Base-by-base conservation (phyloP, 2,113 vertebrate genomes). In the Sciurus niger region DNA sequence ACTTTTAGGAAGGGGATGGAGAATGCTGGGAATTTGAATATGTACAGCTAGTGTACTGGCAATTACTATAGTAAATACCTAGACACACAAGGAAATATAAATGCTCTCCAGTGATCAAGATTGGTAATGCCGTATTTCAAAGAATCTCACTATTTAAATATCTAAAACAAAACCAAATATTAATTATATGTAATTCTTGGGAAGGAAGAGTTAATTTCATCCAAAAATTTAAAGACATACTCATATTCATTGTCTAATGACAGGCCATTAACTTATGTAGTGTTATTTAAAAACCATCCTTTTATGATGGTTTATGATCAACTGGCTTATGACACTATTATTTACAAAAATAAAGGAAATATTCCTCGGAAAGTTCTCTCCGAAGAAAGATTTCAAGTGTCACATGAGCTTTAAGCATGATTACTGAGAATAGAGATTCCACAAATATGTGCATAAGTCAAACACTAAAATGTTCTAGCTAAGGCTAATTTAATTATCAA, bases 341-440 rank as follows among this genome's bases (percentile, higher is more conserved):
- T 92, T 86, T 86, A 93, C 30, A 88, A 94, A 92, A 90, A 94
- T 11, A 83, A 84, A 94, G 17, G 37, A 87, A 93, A 91, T 34
- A 87, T 40, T 92, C 60, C 32, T 90, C 88, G 93, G 51, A 77
- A 86, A 60, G 14, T 96, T 90, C 58, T 84, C 74, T 91, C 18
- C 84, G 76, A 96, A 91, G 63, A 60, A 74, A 67, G 58, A 95
- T 86, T 97, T 82, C 20, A 86, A 92, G 40, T n/a, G 43, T 78
- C 12, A 84, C 34, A 82, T 40, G n/a, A 72, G 24, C 46, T 95
- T 96, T 88, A 89, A 92, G 84, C 83, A 82, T 63, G 10, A 85
- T 95, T 85, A 96, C n/a, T 73, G 24, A 85, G 25, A 92, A 28
- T 30, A 85, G 48, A 95, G 58, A 91, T 43, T 73, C 67, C 65